Conservation (phyloP, 2,113 vertebrate species). For the Hemiprocne comata region DNA sequence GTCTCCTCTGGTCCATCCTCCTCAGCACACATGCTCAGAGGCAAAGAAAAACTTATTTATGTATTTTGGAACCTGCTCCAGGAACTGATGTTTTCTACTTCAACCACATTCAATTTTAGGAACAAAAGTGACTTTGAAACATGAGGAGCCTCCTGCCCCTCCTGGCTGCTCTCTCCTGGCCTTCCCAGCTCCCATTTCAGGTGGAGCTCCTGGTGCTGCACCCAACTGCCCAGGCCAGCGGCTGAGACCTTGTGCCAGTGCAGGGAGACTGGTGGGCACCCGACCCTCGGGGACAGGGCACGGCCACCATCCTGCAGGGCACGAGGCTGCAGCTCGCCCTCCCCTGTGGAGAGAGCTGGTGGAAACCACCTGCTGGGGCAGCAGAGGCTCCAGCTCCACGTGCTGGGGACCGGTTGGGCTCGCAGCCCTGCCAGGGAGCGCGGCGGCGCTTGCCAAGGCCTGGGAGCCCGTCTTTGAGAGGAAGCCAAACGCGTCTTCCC, state of each 20-base stretch:
- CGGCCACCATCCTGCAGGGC: neutral
- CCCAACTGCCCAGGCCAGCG: fast-evolving
- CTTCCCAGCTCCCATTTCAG: neutral
- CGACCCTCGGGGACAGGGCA: fast-evolving
- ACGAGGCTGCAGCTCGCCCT: neutral
- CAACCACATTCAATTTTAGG: neutral
- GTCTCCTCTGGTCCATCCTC: neutral
- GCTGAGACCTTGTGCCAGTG: fast-evolving
- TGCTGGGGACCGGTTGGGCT: neutral
- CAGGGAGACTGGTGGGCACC: fast-evolving
- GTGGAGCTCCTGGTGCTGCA: neutral
- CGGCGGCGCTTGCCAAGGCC: neutral
- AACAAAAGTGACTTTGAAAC: neutral
- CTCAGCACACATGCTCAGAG: neutral
- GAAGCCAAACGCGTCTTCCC: conserved; percentile 31
- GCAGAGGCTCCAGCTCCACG: neutral
- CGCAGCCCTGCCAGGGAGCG: neutral
- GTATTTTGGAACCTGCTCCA: neutral
- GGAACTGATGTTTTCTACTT: neutral
- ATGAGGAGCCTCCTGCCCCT: neutral
- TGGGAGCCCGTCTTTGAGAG: neutral
- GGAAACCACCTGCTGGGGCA: neutral
- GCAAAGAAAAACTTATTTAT: neutral
- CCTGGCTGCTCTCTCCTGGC: neutral
- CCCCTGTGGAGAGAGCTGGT: fast-evolving